A percentile compares a stretch with the other conserved stretches of the same genome.
These are phyloP conservation scores for Myotis daubentonii DNA, from an alignment of 2,797 vertebrate species.

Conservation along the genomic window DNA sequence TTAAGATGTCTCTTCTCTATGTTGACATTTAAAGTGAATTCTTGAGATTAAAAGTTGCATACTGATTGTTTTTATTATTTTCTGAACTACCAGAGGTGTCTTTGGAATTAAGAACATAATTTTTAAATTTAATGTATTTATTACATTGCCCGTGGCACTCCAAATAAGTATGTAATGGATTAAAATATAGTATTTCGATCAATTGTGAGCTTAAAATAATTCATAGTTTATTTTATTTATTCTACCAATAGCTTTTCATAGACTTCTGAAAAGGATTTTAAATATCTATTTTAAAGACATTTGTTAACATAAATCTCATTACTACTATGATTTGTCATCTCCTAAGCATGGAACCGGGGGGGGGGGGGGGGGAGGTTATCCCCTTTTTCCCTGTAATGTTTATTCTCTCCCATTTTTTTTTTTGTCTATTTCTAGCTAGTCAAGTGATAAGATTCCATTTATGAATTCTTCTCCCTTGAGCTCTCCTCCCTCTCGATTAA, in stretches of 20 bases:
- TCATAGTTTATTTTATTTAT: background rate
- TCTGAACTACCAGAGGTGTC: constrained; percentile 32
- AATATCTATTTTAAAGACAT: background rate
- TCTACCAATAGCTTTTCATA: background rate
- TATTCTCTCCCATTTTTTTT: background rate
- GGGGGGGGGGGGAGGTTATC: no score
- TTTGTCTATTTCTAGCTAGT: background rate
- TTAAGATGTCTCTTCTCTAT: constrained; percentile 68
- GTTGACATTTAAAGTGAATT: no score
- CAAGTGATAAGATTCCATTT: background rate
- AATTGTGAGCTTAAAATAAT: background rate
- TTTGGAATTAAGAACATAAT: constrained; percentile 33
- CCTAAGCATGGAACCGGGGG: background rate
- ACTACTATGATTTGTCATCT: background rate
- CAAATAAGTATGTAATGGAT: background rate
- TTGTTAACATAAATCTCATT: background rate
- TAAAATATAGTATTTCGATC: background rate
- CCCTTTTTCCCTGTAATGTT: background rate
- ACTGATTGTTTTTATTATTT: constrained; percentile 71
- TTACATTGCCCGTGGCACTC: background rate
- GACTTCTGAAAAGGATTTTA: background rate
- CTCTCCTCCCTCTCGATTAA: background rate
- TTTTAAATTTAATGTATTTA: background rate
- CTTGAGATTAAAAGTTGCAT: constrained; percentile 55
- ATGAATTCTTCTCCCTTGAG: background rate